These are phyloP conservation scores for Emys orbicularis DNA, from an alignment of 2,797 vertebrate genomes.

Conservation along the genomic window DNA sequence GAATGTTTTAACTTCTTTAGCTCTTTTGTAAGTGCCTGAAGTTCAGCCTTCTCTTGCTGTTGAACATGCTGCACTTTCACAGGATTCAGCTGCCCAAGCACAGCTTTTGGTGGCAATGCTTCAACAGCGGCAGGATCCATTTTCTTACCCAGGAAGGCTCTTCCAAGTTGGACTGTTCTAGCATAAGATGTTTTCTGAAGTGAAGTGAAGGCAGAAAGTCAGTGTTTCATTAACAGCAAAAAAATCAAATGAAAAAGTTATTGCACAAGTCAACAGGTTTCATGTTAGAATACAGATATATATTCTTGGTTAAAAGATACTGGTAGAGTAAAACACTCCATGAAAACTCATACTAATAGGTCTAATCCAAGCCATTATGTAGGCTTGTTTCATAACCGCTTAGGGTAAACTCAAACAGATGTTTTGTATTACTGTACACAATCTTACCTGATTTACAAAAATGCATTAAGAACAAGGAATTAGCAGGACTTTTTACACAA, in stretches of 20 bases:
- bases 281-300: not conserved
- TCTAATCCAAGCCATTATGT: not conserved
- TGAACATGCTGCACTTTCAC: conserved; percentile 33
- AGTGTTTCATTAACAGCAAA: not conserved
- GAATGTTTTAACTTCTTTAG: not conserved
- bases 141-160: conserved; percentile 40
- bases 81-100: conserved; percentile 54
- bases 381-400: not conserved
- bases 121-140: not conserved
- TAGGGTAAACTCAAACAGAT: not conserved
- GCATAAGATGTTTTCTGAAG: conserved; percentile 68
- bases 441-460: not conserved
- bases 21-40: conserved; percentile 35
- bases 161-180: conserved; percentile 15
- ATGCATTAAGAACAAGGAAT: not conserved
- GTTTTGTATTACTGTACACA: accelerated
- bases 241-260: not conserved
- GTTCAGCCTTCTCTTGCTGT: conserved; percentile 20
- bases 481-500: not conserved
- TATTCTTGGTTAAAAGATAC: not conserved
- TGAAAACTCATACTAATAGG: not conserved
- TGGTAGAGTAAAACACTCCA: not conserved
- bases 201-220: conserved; percentile 42
- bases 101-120: not conserved
- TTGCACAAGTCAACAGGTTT: not conserved